These are phyloP conservation scores for Nemoura dubitans DNA, from an alignment of 2,888 invertebrate species.

Conservation along the genomic window DNA sequence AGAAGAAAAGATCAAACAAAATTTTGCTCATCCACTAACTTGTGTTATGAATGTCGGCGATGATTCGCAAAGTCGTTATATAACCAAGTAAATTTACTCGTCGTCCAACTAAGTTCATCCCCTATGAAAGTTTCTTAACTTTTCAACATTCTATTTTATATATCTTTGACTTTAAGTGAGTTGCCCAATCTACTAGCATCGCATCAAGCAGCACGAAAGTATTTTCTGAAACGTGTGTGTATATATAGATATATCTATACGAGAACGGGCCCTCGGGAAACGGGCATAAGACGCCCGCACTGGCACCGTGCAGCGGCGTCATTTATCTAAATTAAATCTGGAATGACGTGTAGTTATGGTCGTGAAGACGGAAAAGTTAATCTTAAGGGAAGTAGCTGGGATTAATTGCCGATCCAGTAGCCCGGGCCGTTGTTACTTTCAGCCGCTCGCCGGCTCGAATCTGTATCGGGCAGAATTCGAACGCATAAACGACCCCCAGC, in stretches of 20 bases:
- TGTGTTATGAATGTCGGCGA: conserved; percentile 5
- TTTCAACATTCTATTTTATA: conserved; percentile 36
- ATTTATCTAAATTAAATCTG: conserved; percentile 49
- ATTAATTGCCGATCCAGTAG: conserved; percentile 39
- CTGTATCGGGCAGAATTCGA: neutral
- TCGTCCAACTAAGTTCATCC: conserved; percentile 37
- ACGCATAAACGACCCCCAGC: neutral
- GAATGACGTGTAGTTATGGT: conserved; percentile 44
- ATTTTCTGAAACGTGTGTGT: conserved; percentile 17
- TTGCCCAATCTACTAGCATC: conserved; percentile 34
- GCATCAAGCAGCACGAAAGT: conserved; percentile 16
- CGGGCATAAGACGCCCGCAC: conserved; percentile 28
- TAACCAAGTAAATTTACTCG: conserved; percentile 30
- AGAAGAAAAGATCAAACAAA: neutral
- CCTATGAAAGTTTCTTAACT: conserved; percentile 36
- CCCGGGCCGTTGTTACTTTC: neutral
- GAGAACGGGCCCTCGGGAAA: conserved; percentile 25
- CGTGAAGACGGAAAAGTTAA: conserved; percentile 42
- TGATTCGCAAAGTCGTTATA: conserved; percentile 18
- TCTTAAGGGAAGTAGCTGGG: conserved; percentile 39
- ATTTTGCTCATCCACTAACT: neutral
- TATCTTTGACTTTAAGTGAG: conserved; percentile 41
- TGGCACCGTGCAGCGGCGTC: conserved; percentile 33
- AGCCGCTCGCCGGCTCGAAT: neutral
- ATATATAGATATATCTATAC: neutral